A percentile compares a stretch with the other conserved stretches of the same genome.
Conservation (phyloP, 2,113 vertebrate genomes). For the Petrocephalus zakoni region DNA sequence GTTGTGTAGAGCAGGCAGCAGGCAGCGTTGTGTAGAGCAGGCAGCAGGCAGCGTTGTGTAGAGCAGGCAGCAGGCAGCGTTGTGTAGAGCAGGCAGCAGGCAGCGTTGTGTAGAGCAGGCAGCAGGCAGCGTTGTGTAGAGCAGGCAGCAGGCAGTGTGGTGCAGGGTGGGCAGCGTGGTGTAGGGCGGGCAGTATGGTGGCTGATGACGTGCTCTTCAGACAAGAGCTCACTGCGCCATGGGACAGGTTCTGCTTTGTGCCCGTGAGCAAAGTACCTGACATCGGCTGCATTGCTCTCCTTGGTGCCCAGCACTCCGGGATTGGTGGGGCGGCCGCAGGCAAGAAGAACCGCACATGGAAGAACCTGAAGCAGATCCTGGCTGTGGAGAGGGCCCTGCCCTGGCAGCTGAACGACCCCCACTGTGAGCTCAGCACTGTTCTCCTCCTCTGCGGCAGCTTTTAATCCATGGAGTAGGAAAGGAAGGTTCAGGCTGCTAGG, state of each 20-base stretch:
- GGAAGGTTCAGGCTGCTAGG: not conserved
- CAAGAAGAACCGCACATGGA: conserved; percentile 98
- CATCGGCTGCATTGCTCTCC: not conserved
- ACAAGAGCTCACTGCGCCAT: not conserved
- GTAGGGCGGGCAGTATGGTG: too few relatives aligned
- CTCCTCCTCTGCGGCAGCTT: not conserved
- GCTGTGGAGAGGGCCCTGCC: conserved; percentile 86
- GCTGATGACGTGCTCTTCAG: not conserved
- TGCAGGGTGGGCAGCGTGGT: too few relatives aligned
- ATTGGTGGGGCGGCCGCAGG: conserved; percentile 91
- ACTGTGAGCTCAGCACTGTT: conserved; percentile 70
- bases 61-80: too few relatives aligned
- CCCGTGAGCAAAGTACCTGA: not conserved
- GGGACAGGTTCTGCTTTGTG: not conserved
- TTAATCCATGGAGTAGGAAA: not conserved
- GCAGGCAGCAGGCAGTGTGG: too few relatives aligned
- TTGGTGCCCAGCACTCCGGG: conserved; percentile 76
- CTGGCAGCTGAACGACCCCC: conserved; percentile 89
- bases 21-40: too few relatives aligned
- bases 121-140: too few relatives aligned
- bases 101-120: too few relatives aligned
- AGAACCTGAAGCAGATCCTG: conserved; percentile 97
- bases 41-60: too few relatives aligned
- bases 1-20: too few relatives aligned
- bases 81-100: too few relatives aligned